Evolutionary conservation across 2,113 vertebrate genomes (phyloP).

Genomic region (Emydocephalus ijimae): DNA sequence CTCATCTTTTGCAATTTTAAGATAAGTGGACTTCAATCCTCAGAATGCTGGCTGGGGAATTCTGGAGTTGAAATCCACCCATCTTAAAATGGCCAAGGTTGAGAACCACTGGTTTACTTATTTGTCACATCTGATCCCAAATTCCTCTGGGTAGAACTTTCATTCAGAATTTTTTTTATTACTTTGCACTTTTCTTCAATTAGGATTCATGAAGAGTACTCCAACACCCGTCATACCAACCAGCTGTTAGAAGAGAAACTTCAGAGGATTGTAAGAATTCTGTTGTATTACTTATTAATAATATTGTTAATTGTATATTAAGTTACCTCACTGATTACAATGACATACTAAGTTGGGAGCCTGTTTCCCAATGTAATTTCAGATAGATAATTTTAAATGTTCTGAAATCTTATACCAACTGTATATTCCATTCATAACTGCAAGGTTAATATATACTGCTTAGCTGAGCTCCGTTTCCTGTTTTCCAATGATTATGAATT

Average conservation of each 20-base stretch:
- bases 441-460: background rate
- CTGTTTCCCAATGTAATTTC: background rate
- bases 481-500: background rate
- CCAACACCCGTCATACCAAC: slow-evolving; percentile 66
- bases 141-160: background rate
- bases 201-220: slow-evolving; percentile 73
- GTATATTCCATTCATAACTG: background rate
- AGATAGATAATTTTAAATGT: background rate
- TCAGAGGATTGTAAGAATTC: slow-evolving; percentile 66
- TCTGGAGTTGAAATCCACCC: background rate
- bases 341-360: background rate
- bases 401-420: background rate
- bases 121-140: background rate
- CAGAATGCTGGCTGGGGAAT: background rate
- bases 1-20: background rate
- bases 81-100: background rate
- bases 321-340: background rate
- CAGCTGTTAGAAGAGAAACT: slow-evolving; percentile 67
- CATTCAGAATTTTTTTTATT: background rate
- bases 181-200: background rate
- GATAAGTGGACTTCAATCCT: background rate
- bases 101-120: background rate
- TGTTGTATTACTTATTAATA: background rate
- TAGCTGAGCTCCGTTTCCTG: background rate
- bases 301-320: background rate